Evolutionary conservation across 2,888 invertebrate genomes (phyloP), one percentile per base, ranked within the genome.

Genomic region (Rotaria socialis): DNA sequence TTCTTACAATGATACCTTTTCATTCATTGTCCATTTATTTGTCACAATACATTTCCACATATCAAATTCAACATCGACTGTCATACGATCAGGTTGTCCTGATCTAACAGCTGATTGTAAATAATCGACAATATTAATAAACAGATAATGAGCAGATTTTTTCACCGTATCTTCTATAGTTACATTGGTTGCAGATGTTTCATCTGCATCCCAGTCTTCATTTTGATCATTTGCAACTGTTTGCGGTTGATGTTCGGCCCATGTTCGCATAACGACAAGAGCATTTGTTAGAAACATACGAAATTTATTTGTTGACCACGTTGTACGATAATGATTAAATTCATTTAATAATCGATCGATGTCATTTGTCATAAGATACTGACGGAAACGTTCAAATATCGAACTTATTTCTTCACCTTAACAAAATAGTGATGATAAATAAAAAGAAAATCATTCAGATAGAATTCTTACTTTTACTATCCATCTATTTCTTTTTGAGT

Each of bases 1-100:
- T 19, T 4, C 24, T 60, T 10, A 24, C 16, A 27, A 14, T n/a
- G 14, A 35, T 67, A 67, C 67, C 27, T 67, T 67, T 35, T 67
- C 67, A 35, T 67, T 67, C 67, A 67, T 67, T 16, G 67, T 67
- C 67, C 67, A 67, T 67, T 67, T 67, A 35, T 67, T 67, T 27
- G 67, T 67, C 11, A 67, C 67, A 67, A 67, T 67, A 16, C 67
- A 16, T 67, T 67, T 67, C 67, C 67, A 67, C 67, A 67, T 67
- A 67, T 67, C 67, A 11, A 67, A 67, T 35, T 67, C 67, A 11
- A 67, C 67, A 27, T 67, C 67, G 4, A 5, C 27, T 35, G 67
- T 1, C 67, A 67, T 67, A 4, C 67, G 67, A 67, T 67, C 67
- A 3, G 19, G 5, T 67, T 67, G 67, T 35, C 27, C 67, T 27